A percentile compares a stretch with the other conserved stretches of the same genome.
phyloP scores from a whole-genome alignment of 2,113 vertebrate species.

The Corythaeola cristata region DNA sequence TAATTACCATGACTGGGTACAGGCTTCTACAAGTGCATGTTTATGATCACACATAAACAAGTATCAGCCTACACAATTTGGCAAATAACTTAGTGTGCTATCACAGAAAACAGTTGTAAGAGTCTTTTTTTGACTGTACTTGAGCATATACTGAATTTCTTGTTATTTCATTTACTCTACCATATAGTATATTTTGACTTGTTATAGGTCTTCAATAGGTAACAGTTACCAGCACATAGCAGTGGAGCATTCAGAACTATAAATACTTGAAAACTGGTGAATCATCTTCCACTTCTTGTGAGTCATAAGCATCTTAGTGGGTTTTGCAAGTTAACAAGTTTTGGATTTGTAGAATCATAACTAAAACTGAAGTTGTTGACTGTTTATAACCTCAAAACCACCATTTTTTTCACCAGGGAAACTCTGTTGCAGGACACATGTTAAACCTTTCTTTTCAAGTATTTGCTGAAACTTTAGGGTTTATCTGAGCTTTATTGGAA shows the following conservation, averaged over 20 bases:
- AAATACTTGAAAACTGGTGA: constrained; percentile 46
- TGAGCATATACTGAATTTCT: background rate
- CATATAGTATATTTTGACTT: background rate
- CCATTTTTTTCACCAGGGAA: background rate
- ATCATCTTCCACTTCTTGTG: constrained; percentile 45
- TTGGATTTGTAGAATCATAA: background rate
- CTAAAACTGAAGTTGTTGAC: background rate
- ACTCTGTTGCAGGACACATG: background rate
- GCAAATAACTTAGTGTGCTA: background rate
- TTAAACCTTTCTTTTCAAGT: background rate
- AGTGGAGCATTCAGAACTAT: background rate
- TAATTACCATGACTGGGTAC: background rate
- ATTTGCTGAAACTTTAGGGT: background rate
- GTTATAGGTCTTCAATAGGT: background rate
- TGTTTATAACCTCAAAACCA: background rate
- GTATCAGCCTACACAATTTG: background rate
- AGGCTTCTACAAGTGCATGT: background rate
- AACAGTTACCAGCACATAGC: background rate
- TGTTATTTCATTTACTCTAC: background rate
- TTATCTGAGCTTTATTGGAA: background rate
- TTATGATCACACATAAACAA: background rate
- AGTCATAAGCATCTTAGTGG: constrained; percentile 6
- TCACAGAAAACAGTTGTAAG: background rate
- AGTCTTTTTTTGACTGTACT: background rate
- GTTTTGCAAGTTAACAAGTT: constrained; percentile 9